Base-by-base conservation (phyloP, 1,140 invertebrate species). In the Telenomus remus region DNA sequence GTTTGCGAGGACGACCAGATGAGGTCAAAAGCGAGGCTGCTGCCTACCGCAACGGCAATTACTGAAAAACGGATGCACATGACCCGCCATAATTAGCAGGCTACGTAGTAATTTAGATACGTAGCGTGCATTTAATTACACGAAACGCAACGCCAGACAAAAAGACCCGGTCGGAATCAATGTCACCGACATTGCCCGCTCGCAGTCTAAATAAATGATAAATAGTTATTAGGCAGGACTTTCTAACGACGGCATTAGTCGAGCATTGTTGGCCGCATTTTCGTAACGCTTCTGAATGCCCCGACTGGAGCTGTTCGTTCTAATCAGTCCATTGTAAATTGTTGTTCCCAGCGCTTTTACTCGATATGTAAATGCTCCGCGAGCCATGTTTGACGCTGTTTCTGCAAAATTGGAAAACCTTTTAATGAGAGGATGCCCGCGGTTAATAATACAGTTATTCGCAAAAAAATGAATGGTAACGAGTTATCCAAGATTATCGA, bases 61-160 rank as follows among this genome's bases (percentile, higher is more conserved):
- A 74, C 63, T 53, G 51, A 70, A 76, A 65, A 66, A 64, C 49
- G 65, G 65, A 60, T 76, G 61, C 73, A 70, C 60, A 65, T 55
- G 66, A 70, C 60, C 59, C 56, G 55, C 33, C 60, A 70, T 70
- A 75, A 75, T 75, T 75, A 69, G 64, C 72, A 37, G 71, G 51
- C 55, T 63, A 42, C 35, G 59, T 43, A 57, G 59, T 75, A 57
- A 74, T 74, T 74, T 53, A 57, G 34, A 19, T 74, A 49, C 56
- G 44, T 47, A 15, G 57, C 15, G 14, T 49, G 71, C 61, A 68
- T 74, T 74, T 68, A 66, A 74, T 75, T 64, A 75, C 51, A 64
- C 35, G 49, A 70, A 59, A 70, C 13, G 60, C 44, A 69, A 69
- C 13, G 59, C 59, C 19, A 27, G 19, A 27, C 56, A 72, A 72